These are phyloP conservation scores for Acronicta alni DNA, from an alignment of 2,888 invertebrate species.

Conservation along the genomic window DNA sequence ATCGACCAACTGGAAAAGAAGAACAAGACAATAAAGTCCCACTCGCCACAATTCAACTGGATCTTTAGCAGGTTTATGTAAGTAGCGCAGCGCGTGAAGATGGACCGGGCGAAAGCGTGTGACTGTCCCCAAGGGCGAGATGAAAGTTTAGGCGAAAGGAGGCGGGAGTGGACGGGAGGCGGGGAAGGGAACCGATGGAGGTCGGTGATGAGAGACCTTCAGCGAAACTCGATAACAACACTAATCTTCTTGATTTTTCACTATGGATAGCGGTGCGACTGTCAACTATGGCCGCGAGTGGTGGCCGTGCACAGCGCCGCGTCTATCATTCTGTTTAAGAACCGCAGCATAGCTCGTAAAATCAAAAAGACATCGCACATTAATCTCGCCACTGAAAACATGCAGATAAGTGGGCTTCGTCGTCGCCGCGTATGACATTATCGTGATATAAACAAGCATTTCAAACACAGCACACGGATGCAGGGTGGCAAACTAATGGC, in stretches of 20 bases:
- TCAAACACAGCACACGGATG: conserved; percentile 84
- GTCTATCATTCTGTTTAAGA: conserved; percentile 63
- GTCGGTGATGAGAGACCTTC: conserved; percentile 87
- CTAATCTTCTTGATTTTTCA: conserved; percentile 83
- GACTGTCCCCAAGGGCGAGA: conserved; percentile 82
- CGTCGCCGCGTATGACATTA: conserved; percentile 65
- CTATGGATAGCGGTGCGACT: conserved; percentile 84
- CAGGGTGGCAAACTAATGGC: conserved; percentile 81
- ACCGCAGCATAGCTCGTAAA: conserved; percentile 80
- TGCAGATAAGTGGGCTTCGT: conserved; percentile 78
- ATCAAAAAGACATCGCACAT: conserved; percentile 89
- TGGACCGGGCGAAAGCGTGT: conserved; percentile 86
- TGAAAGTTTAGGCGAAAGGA: conserved; percentile 67
- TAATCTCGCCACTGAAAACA: conserved; percentile 80
- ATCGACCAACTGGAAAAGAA: conserved; percentile 90
- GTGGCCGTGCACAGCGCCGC: conserved; percentile 66
- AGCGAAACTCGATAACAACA: conserved; percentile 83
- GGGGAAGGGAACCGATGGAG: conserved; percentile 57
- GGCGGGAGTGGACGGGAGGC: conserved; percentile 56
- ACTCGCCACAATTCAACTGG: conserved; percentile 81
- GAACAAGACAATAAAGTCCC: conserved; percentile 88
- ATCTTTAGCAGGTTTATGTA: conserved; percentile 81
- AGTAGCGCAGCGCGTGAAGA: conserved; percentile 87
- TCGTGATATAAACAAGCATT: conserved; percentile 74
- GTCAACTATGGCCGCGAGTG: conserved; percentile 62